Percentiles rank a stretch among this genome's conserved stretches.
phyloP scores from a whole-genome alignment of 1,140 invertebrate genomes.

The Heliconius nattereri region DNA sequence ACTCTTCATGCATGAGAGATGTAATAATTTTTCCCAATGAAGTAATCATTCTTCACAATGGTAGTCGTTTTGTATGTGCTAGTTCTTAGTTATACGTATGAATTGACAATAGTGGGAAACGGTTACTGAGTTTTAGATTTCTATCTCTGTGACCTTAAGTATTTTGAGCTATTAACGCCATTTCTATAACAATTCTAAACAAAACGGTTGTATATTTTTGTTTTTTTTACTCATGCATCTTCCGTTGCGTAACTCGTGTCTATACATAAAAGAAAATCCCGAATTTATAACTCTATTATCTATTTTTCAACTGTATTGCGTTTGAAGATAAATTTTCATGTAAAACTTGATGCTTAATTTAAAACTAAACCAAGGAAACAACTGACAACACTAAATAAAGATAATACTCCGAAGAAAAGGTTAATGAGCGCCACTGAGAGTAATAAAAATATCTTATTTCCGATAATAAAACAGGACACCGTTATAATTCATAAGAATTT shows the following conservation, averaged over 20 bases:
- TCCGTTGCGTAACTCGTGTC: neutral
- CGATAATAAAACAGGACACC: neutral
- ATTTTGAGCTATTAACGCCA: conserved; percentile 60
- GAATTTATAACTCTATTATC: neutral
- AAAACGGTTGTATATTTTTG: conserved; percentile 41
- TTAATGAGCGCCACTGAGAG: neutral
- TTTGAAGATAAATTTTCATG: too few relatives aligned
- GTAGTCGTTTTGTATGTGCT: conserved; percentile 32
- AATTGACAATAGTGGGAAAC: conserved; percentile 65
- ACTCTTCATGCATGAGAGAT: neutral
- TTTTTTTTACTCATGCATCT: neutral
- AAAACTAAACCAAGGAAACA: too few relatives aligned
- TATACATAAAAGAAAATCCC: neutral
- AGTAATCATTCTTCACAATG: conserved; percentile 10
- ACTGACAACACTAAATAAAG: neutral
- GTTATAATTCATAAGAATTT: neutral
- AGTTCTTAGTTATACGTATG: conserved; percentile 46
- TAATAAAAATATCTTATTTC: neutral
- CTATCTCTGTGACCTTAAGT: conserved; percentile 53
- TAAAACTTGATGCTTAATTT: too few relatives aligned
- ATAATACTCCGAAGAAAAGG: neutral
- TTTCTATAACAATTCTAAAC: conserved; percentile 58
- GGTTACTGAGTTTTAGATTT: conserved; percentile 53
- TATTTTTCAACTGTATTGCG: neutral
- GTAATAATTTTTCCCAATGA: conserved; percentile 1